These are phyloP conservation scores for Limenitis camilla DNA, from an alignment of 2,888 invertebrate species.

Conservation along the genomic window DNA sequence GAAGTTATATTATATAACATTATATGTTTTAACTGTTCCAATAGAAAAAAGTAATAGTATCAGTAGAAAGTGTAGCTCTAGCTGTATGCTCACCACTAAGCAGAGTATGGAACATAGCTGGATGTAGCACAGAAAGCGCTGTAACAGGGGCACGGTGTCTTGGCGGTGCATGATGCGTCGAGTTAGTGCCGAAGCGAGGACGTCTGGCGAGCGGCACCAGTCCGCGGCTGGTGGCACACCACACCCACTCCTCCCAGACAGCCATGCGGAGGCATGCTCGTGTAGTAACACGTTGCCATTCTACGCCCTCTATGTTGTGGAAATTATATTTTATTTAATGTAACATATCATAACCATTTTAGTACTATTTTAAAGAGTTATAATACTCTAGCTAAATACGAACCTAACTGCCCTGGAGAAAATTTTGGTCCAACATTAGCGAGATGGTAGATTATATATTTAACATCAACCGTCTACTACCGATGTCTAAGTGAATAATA, in stretches of 20 bases:
- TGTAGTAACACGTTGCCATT: conserved; percentile 21
- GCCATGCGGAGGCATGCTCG: conserved; percentile 41
- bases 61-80: background rate
- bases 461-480: too few species aligned
- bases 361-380: too few species aligned
- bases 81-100: conserved; percentile 23
- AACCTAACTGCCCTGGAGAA: too few species aligned
- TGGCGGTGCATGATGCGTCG: conserved; percentile 21
- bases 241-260: conserved; percentile 56
- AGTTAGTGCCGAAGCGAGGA: conserved; percentile 14
- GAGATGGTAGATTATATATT: too few species aligned
- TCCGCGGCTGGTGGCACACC: conserved; percentile 50
- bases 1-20: too few species aligned
- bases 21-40: too few species aligned
- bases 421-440: too few species aligned
- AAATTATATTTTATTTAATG: too few species aligned
- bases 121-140: conserved; percentile 40
- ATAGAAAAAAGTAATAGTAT: background rate
- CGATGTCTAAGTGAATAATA: too few species aligned
- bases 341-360: too few species aligned
- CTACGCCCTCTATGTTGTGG: conserved; percentile 9
- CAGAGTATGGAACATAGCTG: conserved; percentile 28
- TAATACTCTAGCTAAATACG: too few species aligned
- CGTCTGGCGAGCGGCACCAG: conserved; percentile 44
- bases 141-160: conserved; percentile 29